A percentile compares a stretch with the other conserved stretches of the same genome.
Evolutionary conservation across 2,113 vertebrate species (phyloP).

Genomic region (Clarias magur): DNA sequence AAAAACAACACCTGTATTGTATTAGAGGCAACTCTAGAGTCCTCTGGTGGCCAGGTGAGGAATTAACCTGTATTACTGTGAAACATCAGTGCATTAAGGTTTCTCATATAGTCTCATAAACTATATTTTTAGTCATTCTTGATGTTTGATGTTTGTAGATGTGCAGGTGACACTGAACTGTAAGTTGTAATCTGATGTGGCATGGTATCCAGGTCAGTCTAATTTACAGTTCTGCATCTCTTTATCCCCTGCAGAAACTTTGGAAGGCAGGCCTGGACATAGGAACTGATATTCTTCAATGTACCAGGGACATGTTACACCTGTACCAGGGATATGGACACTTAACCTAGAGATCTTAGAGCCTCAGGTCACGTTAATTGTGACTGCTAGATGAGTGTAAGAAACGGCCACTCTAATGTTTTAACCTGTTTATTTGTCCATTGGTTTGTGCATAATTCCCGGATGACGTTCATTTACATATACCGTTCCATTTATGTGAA

Average conservation of each 20-base stretch:
- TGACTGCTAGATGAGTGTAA: not conserved
- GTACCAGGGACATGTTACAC: no score
- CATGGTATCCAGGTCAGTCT: not conserved
- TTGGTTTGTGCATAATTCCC: not conserved
- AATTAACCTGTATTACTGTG: not conserved
- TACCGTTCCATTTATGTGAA: not conserved
- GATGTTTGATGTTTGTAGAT: not conserved
- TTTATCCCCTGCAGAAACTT: not conserved
- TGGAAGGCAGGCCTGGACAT: not conserved
- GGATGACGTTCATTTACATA: not conserved
- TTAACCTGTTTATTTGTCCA: not conserved
- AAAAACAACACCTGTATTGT: not conserved
- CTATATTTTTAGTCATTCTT: not conserved
- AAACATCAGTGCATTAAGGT: not conserved
- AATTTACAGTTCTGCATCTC: not conserved
- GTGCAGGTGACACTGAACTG: not conserved
- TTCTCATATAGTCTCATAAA: not conserved
- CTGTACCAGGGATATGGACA: not conserved
- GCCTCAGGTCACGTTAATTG: not conserved
- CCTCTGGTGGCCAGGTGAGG: not conserved
- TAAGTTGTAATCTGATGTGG: not conserved
- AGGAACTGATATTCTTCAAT: not conserved
- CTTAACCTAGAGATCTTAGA: not conserved
- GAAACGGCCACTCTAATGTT: not conserved
- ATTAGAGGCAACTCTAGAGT: no score